Base-by-base conservation (phyloP, 2,888 invertebrate genomes). In the Melieria picta region DNA sequence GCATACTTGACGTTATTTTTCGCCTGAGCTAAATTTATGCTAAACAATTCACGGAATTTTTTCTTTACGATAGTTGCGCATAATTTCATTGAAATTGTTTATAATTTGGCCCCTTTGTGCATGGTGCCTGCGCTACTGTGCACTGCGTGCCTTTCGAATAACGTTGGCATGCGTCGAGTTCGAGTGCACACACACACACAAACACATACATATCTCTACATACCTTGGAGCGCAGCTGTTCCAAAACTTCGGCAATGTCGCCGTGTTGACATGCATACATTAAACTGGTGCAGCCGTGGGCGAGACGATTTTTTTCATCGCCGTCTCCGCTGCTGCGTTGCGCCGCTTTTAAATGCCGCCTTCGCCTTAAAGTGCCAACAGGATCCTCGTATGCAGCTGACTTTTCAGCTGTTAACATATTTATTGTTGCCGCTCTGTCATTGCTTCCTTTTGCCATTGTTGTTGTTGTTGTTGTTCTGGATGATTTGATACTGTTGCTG, bases 211-310 rank as follows among this genome's bases (percentile, higher is more conserved):
- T 7, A 13, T 52, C 30, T 11, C 46, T 67, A 67, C 82, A 77
- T 89, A 94, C 94, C 90, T 94, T 93, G 83, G 91, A 92, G 81
- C 91, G 91, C 79, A 96, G 89, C 79, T 93, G 90, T 79, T 91
- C 91, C 78, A 93, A 89, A 77, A 95, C 94, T 78, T 91, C 90
- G 77, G 91, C 90, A 85, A 93, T 92, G 88, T 94, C 92, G 66
- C 93, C 94, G 85, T 95, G 95, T 87, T 96, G 96, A 85, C 95
- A 95, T 81, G 95, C 95, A 88, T 95, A 94, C 95, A 96, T 96
- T 83, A 96, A 91, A 80, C 92, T 91, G 77, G 95, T 93, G 86
- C 95, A 94, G 81, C 95, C 94, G 82, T 89, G 89, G 78, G 88
- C 88, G 79, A 91, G 86, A 79, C 87, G 87, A 76, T 74, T 81